phyloP scores from a whole-genome alignment of 2,113 vertebrate species.

The Microcebus jonahi region DNA sequence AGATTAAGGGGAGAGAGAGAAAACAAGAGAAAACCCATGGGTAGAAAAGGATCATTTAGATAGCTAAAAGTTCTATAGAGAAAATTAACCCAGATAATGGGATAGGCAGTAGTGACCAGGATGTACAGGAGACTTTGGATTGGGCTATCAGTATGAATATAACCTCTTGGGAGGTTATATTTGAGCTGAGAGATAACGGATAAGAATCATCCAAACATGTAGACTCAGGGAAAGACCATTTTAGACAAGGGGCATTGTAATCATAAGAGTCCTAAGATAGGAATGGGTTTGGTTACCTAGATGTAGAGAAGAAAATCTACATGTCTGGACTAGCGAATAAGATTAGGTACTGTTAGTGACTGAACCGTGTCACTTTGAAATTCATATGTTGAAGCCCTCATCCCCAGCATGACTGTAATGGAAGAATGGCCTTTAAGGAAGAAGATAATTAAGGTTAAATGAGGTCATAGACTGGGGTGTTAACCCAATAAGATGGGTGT shows the following conservation, averaged over 20 bases:
- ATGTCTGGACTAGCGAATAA: background rate
- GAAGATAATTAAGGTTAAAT: conserved; percentile 29
- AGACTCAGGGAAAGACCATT: background rate
- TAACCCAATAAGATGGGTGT: background rate
- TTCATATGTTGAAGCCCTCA: background rate
- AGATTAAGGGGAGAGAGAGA: background rate
- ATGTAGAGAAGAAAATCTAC: background rate
- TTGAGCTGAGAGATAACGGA: background rate
- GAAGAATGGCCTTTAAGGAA: background rate
- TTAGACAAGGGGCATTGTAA: background rate
- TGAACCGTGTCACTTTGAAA: background rate
- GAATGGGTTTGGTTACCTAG: background rate
- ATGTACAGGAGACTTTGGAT: background rate
- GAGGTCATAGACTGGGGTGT: background rate
- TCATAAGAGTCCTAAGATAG: background rate
- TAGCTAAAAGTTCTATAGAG: background rate
- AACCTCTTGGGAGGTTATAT: background rate
- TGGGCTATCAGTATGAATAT: background rate
- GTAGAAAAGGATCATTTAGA: background rate
- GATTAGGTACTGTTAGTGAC: background rate
- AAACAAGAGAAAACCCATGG: background rate
- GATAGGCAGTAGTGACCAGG: background rate
- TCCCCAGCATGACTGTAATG: background rate
- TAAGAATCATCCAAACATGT: background rate
- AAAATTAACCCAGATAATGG: background rate